Evolutionary conservation across 2,113 vertebrate genomes (phyloP).

Genomic region (Triplophysa siluroides): DNA sequence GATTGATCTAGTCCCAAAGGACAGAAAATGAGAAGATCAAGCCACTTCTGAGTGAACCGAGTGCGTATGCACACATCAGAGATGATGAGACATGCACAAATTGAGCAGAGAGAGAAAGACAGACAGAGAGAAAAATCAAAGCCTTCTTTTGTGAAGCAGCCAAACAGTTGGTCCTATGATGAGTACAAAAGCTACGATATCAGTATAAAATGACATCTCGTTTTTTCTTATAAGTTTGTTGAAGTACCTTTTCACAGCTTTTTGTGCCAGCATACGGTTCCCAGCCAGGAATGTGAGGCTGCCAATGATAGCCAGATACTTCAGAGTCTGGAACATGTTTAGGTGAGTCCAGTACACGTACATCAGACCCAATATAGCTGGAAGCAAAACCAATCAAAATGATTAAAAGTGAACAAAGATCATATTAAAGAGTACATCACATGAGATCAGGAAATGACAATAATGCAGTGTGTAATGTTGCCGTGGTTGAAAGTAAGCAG

Average conservation of each 20-base stretch:
- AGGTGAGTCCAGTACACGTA: conserved; percentile 98
- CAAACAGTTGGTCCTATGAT: too few species aligned
- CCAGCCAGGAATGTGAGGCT: conserved; percentile 94
- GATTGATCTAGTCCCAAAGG: conserved; percentile 38
- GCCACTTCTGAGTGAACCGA: neutral
- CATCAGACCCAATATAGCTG: conserved; percentile 96
- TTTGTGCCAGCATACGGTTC: conserved; percentile 98
- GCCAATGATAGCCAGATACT: conserved; percentile 94
- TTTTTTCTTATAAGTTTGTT: neutral
- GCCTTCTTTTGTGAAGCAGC: neutral
- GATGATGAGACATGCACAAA: neutral
- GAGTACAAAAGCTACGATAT: conserved; percentile 4
- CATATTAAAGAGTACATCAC: too few species aligned
- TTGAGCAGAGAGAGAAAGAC: neutral
- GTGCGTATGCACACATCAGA: neutral
- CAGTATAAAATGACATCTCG: neutral
- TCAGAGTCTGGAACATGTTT: conserved; percentile 99
- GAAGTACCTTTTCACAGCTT: conserved; percentile 91
- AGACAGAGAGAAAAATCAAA: neutral
- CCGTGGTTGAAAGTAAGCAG: too few species aligned
- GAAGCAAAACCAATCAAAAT: conserved; percentile 37
- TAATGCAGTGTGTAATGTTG: too few species aligned
- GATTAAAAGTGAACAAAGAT: conserved; percentile 12
- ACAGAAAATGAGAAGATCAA: conserved; percentile 10
- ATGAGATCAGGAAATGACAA: too few species aligned